Evolutionary conservation across 2,113 vertebrate genomes (phyloP).

Genomic region (Sinocyclocheilus maitianheensis): DNA sequence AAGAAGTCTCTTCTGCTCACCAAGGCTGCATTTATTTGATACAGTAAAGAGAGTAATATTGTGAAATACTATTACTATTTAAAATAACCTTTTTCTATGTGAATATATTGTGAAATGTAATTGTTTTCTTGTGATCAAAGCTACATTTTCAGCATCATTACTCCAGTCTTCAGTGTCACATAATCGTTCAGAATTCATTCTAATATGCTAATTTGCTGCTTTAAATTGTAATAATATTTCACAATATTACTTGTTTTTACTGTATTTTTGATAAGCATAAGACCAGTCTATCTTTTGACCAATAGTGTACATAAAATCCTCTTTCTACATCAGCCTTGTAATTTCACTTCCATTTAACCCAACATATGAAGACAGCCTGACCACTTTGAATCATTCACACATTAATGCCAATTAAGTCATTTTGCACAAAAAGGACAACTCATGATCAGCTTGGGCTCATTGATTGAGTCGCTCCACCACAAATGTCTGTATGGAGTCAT

Average conservation of each 20-base stretch:
- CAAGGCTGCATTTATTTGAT: not conserved
- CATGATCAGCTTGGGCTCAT: conserved; percentile 49
- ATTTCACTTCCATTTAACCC: not conserved
- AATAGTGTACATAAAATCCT: not conserved
- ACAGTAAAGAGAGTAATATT: not conserved
- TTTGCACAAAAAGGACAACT: conserved; percentile 11
- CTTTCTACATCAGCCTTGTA: not conserved
- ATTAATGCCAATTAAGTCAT: not conserved
- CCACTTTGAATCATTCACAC: not conserved
- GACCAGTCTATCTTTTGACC: too few relatives aligned
- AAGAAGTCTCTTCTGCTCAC: not conserved
- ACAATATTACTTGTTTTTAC: not conserved
- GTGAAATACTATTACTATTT: too few relatives aligned
- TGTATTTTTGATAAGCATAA: not conserved
- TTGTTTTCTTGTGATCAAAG: too few relatives aligned
- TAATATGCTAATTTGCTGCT: too few relatives aligned
- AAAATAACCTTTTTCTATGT: too few relatives aligned
- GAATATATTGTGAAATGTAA: too few relatives aligned
- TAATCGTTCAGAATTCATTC: too few relatives aligned
- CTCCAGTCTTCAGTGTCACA: too few relatives aligned
- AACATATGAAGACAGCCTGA: not conserved
- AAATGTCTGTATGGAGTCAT: not conserved
- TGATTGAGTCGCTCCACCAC: conserved; percentile 19
- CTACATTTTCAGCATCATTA: too few relatives aligned
- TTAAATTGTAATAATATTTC: not conserved